Conservation (phyloP, 2,113 vertebrate genomes). For the Echinops telfairi region DNA sequence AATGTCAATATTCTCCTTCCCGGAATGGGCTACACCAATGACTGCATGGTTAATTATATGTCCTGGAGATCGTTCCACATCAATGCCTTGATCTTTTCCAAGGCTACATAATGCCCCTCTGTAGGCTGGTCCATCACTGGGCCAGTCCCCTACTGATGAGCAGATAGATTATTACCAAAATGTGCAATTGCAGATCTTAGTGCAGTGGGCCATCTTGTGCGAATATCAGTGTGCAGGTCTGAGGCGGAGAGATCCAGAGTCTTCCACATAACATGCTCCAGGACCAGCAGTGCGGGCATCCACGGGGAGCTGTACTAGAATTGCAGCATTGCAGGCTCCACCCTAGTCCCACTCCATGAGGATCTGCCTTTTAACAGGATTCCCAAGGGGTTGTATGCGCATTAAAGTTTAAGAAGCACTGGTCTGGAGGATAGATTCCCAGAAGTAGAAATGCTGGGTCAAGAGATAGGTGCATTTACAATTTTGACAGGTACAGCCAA, state of each 20-base stretch:
- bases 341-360: background rate
- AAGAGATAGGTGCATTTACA: background rate
- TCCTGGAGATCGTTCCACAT: background rate
- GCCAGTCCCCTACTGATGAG: background rate
- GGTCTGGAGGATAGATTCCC: background rate
- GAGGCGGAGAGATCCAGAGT: background rate
- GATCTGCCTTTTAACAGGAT: background rate
- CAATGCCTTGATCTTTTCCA: background rate
- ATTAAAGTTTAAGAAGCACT: constrained; percentile 6
- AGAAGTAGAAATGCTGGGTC: background rate
- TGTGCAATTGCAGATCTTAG: background rate
- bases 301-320: background rate
- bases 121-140: background rate
- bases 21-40: background rate
- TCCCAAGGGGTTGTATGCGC: background rate
- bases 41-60: background rate
- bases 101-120: background rate
- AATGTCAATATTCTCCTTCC: background rate
- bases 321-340: background rate
- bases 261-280: background rate
- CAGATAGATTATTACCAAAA: constrained; percentile 1
- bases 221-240: fast-evolving
- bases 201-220: background rate
- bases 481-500: constrained; percentile 26
- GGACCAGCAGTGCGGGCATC: background rate